Evolutionary conservation across 2,797 vertebrate genomes (phyloP).

Genomic region (Rhinoraja longicauda): DNA sequence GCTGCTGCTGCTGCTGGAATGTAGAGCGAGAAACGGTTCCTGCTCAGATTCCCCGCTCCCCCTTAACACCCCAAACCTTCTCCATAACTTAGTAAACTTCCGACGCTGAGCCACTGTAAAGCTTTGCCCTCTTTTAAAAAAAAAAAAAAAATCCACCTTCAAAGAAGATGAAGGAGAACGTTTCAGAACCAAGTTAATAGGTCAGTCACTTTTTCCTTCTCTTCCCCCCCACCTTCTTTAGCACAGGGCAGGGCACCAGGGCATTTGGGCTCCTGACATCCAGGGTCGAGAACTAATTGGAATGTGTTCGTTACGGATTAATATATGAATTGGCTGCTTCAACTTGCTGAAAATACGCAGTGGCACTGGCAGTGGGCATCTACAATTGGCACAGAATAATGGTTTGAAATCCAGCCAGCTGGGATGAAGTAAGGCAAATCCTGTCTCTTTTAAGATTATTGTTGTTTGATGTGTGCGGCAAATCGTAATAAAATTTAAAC

Average conservation of each 20-base stretch:
- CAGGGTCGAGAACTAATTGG: neutral
- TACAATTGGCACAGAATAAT: neutral
- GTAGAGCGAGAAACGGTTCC: neutral
- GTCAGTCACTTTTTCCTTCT: neutral
- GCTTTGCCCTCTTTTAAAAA: neutral
- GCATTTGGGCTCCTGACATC: neutral
- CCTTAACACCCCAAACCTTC: too few species aligned
- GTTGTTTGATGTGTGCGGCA: slow-evolving; percentile 25
- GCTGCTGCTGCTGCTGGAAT: neutral
- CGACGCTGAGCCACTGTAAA: too few species aligned
- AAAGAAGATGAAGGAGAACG: neutral
- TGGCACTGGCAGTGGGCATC: neutral
- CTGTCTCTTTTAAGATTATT: slow-evolving; percentile 29
- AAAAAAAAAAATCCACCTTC: neutral
- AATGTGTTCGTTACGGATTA: neutral
- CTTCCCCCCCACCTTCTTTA: neutral
- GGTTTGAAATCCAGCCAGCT: slow-evolving; percentile 24
- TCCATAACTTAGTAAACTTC: too few species aligned
- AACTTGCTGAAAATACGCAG: neutral
- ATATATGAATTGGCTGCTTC: neutral
- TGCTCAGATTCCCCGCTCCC: neutral
- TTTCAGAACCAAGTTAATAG: neutral
- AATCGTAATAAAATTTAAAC: slow-evolving; percentile 35
- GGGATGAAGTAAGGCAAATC: slow-evolving; percentile 22
- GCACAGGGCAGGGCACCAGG: neutral